Evolutionary conservation across 35 echinoderm and acorn worm genomes (phyloP).

Genomic region (Stichopus chloronotus): DNA sequence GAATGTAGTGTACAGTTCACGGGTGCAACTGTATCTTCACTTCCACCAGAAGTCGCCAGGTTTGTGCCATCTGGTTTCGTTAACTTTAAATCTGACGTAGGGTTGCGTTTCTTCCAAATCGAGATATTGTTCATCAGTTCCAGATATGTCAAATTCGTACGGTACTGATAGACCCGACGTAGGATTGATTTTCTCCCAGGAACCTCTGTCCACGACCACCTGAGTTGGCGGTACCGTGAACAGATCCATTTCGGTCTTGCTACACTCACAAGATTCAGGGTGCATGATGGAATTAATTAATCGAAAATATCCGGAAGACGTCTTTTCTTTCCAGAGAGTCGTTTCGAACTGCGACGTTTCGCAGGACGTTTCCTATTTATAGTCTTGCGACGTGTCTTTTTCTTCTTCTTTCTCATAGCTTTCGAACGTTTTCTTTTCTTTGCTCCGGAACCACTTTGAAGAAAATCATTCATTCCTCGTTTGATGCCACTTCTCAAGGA

Average conservation of each 20-base stretch:
- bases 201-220: background rate
- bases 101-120: slow-evolving; percentile 54
- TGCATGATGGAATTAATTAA: slow-evolving; percentile 5
- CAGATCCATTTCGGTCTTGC: slow-evolving; percentile 66
- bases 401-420: background rate
- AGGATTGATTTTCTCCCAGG: slow-evolving; percentile 39
- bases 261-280: slow-evolving; percentile 55
- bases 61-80: slow-evolving; percentile 33
- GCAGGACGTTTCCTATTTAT: background rate
- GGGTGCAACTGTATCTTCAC: slow-evolving; percentile 27
- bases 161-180: slow-evolving; percentile 13
- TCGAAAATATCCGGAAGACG: slow-evolving; percentile 2
- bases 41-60: background rate
- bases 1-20: slow-evolving; percentile 65
- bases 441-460: background rate
- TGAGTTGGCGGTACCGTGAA: slow-evolving; percentile 56
- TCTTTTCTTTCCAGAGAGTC: background rate
- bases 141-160: slow-evolving; percentile 45
- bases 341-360: background rate
- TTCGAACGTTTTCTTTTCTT: background rate
- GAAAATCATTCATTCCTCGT: background rate
- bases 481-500: background rate
- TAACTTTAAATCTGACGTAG: slow-evolving; percentile 51
- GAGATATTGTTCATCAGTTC: slow-evolving; percentile 52
- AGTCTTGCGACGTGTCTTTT: background rate